Evolutionary conservation across 2,888 invertebrate species (phyloP), one percentile per base, ranked within the genome.

Genomic region (Cabera pusaria): DNA sequence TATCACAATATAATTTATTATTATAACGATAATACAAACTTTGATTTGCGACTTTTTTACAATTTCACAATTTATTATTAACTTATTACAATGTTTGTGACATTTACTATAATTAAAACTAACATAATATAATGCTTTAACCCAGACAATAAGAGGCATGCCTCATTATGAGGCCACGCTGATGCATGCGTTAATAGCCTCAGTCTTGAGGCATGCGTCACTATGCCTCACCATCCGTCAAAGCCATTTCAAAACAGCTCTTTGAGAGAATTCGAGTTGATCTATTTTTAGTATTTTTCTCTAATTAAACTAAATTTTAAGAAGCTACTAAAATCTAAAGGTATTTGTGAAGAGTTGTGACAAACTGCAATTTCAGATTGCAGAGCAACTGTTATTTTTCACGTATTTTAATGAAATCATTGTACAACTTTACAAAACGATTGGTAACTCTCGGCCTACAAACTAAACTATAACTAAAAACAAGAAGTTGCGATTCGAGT

Each of bases 401-500:
- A n/a, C n/a, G n/a, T n/a, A n/a, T n/a, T n/a, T n/a, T n/a, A n/a
- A n/a, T n/a, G n/a, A n/a, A n/a, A n/a, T n/a, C 67, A 79, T 82
- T 82, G 78, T 84, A 82, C 77, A 70, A 60, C 66, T 61, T 14
- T 58, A 64, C 66, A 65, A 64, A 56, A 60, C 64, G 76, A 78
- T 35, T 81, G 85, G 85, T 85, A 85, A 85, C 85, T 70, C 73
- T 73, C 65, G 66, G 63, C 71, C 77, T 81, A 73, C 45, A 35
- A 52, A 61, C 77, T 77, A 80, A 52, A 52, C 59, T 4, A 14
- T 14, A 57, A n/a, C n/a, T n/a, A n/a, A n/a, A n/a, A n/a, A n/a
- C n/a, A n/a, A n/a, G n/a, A n/a, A n/a, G n/a, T n/a, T n/a, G n/a
- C n/a, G n/a, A n/a, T n/a, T n/a, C n/a, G n/a, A n/a, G n/a, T n/a